Conservation (phyloP, 2,113 vertebrate species). For the Ciconia maguari region DNA sequence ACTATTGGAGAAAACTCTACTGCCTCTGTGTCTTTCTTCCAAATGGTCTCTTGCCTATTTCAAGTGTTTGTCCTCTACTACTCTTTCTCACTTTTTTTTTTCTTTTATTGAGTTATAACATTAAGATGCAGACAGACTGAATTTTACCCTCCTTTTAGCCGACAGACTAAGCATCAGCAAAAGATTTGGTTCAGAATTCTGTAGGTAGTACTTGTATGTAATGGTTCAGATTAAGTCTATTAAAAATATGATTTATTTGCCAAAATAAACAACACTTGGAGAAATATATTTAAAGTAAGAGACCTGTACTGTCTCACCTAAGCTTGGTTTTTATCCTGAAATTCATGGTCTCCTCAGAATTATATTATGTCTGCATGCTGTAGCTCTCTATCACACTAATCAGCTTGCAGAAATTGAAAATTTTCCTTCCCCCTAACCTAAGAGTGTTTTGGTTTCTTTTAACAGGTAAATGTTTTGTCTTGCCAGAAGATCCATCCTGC, state of each 20-base stretch:
- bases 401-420: not conserved
- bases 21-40: not conserved
- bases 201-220: not conserved
- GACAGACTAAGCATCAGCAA: not conserved
- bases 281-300: not conserved
- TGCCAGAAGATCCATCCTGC: not conserved
- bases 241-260: not conserved
- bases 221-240: not conserved
- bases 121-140: not conserved
- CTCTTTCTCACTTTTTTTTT: not conserved
- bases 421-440: not conserved
- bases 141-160: not conserved
- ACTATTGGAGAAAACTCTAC: not conserved
- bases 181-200: not conserved
- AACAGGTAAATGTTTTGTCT: not conserved
- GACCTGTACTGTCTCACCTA: not conserved
- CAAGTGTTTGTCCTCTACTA: not conserved
- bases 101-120: not conserved
- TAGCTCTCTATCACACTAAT: not conserved
- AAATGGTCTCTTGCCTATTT: not conserved
- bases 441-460: not conserved
- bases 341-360: not conserved
- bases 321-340: not conserved
- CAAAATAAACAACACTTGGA: not conserved
- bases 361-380: not conserved